A percentile compares a stretch with the other conserved stretches of the same genome.
Evolutionary conservation across 2,113 vertebrate species (phyloP).

Genomic region (Eleginops maclovinus): DNA sequence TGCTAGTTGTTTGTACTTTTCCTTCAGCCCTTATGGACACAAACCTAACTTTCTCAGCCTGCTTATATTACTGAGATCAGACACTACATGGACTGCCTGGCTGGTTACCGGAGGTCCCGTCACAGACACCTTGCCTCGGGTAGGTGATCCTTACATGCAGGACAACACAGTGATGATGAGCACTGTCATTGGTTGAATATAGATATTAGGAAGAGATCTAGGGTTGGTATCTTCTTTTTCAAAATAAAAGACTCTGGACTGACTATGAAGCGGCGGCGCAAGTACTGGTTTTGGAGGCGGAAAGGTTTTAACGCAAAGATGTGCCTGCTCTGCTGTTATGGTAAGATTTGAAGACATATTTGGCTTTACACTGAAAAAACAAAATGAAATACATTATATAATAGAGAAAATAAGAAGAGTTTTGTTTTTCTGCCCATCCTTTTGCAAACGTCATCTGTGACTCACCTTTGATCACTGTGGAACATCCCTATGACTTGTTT

Average conservation of each 20-base stretch:
- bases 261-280: constrained; percentile 80
- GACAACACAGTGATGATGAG: constrained; percentile 16
- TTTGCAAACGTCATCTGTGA: constrained; percentile 30
- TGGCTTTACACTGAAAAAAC: constrained; percentile 4
- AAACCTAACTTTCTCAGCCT: background rate
- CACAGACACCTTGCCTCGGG: constrained; percentile 49
- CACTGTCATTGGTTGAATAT: constrained; percentile 9
- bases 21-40: constrained; percentile 7
- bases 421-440: background rate
- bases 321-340: constrained; percentile 77
- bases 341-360: constrained; percentile 56
- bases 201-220: background rate
- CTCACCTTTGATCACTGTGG: background rate
- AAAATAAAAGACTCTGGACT: constrained; percentile 55
- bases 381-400: background rate
- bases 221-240: constrained; percentile 3
- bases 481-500: background rate
- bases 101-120: constrained; percentile 45
- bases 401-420: background rate
- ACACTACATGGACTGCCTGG: constrained; percentile 67
- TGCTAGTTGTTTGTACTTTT: constrained; percentile 6
- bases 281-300: constrained; percentile 84
- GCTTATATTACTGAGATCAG: background rate
- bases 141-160: constrained; percentile 64
- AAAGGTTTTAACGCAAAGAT: constrained; percentile 78